These are phyloP conservation scores for Dysmachus trigonus DNA, from an alignment of 2,888 invertebrate genomes.

Conservation along the genomic window DNA sequence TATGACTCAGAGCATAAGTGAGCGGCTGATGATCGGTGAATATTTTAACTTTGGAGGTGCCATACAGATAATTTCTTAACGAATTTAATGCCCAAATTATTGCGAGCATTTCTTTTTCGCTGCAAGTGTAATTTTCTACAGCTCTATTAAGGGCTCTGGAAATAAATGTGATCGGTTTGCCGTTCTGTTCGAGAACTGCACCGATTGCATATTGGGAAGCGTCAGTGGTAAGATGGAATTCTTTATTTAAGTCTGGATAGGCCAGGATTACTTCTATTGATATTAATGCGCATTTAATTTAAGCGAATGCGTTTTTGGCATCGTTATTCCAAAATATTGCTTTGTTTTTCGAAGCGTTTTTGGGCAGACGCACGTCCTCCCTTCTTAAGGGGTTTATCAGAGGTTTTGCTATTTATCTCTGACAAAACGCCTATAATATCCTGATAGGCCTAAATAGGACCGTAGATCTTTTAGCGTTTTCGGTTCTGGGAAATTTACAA, in stretches of 20 bases:
- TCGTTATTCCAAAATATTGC: not conserved
- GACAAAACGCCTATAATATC: no score
- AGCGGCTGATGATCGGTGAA: slow-evolving; percentile 11
- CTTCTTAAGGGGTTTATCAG: no score
- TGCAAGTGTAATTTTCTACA: not conserved
- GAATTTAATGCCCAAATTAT: slow-evolving; percentile 14
- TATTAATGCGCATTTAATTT: not conserved
- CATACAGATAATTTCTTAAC: slow-evolving; percentile 5
- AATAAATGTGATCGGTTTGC: not conserved
- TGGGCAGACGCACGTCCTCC: no score
- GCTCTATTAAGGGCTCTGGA: not conserved
- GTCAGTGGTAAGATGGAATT: not conserved
- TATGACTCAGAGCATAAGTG: slow-evolving; percentile 38
- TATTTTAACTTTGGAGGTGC: not conserved
- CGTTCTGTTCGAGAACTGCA: no score
- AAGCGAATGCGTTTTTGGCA: not conserved
- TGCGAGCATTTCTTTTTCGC: slow-evolving; percentile 20
- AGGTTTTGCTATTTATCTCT: no score
- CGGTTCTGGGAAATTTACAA: no score
- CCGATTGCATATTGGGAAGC: not conserved
- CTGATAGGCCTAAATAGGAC: no score
- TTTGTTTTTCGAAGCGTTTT: not conserved
- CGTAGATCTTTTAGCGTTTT: no score
- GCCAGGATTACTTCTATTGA: not conserved
- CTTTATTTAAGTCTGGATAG: not conserved